phyloP scores from a whole-genome alignment of 2,888 invertebrate species.

The Sminthurinus aureus region DNA sequence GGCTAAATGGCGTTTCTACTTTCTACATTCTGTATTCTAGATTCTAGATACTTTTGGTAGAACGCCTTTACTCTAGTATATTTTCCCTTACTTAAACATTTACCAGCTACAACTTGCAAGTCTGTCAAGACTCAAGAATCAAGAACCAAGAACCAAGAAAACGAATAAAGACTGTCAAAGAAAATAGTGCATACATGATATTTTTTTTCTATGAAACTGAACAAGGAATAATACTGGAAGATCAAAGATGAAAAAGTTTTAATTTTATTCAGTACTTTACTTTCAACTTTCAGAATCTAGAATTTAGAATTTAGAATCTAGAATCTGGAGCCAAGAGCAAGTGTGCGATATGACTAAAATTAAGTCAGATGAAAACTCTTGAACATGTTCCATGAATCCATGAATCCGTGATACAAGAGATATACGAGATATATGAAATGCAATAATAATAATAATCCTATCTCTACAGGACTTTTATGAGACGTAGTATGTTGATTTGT shows the following conservation, averaged over 20 bases:
- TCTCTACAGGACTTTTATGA: constrained; percentile 7
- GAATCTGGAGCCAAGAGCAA: neutral
- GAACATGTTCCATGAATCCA: neutral
- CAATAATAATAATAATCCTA: constrained; percentile 2
- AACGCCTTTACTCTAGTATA: neutral
- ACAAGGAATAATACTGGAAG: no score
- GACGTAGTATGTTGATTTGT: constrained; percentile 15
- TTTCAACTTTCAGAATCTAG: no score
- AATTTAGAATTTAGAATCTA: neutral
- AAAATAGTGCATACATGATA: no score
- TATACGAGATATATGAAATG: neutral
- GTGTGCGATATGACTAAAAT: neutral
- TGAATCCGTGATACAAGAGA: neutral
- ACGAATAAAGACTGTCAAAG: no score
- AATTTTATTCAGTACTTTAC: no score
- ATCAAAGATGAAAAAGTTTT: no score
- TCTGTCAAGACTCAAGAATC: no score
- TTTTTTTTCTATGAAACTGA: no score
- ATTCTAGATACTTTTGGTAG: neutral
- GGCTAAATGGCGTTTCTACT: constrained; percentile 29
- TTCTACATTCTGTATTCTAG: constrained; percentile 9
- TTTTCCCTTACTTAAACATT: neutral
- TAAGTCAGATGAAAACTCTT: neutral
- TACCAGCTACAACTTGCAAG: neutral
- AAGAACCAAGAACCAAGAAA: no score